Evolutionary conservation across 2,888 invertebrate species (phyloP).

Genomic region (Lissonota sp.): DNA sequence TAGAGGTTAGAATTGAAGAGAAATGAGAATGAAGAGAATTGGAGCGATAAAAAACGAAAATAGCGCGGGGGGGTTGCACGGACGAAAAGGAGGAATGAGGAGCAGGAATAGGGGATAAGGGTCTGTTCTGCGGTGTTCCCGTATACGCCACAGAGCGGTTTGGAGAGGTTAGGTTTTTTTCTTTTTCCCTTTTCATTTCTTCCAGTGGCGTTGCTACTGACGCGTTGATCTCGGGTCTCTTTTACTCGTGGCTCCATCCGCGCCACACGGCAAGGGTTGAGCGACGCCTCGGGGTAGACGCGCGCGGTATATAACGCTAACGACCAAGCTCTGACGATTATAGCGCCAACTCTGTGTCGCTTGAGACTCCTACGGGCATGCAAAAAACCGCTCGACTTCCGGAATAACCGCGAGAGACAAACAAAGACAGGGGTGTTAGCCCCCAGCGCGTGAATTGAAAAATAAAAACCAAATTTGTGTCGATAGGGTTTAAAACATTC

Average conservation of each 20-base stretch:
- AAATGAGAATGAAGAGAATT: slow-evolving; percentile 38
- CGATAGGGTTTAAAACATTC: no score
- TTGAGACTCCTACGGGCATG: slow-evolving; percentile 5
- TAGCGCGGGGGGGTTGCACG: slow-evolving; percentile 46
- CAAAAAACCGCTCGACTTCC: slow-evolving; percentile 54
- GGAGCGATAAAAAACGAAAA: slow-evolving; percentile 49
- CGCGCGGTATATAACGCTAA: slow-evolving; percentile 72
- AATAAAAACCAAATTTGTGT: not conserved
- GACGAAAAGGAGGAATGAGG: slow-evolving; percentile 46
- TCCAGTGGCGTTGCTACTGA: slow-evolving; percentile 37
- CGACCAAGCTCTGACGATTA: slow-evolving; percentile 71
- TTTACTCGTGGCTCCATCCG: slow-evolving; percentile 57
- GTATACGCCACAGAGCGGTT: slow-evolving; percentile 50
- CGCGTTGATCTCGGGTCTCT: slow-evolving; percentile 47
- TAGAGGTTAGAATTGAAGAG: slow-evolving; percentile 4
- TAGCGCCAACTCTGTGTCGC: slow-evolving; percentile 60
- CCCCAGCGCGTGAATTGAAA: not conserved
- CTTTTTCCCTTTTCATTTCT: slow-evolving; percentile 10
- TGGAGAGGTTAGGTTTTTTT: slow-evolving; percentile 49
- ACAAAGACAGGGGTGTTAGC: not conserved
- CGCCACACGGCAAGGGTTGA: slow-evolving; percentile 75
- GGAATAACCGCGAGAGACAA: slow-evolving; percentile 24
- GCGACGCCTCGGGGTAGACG: slow-evolving; percentile 74
- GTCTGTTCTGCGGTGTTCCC: slow-evolving; percentile 56
- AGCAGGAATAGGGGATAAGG: slow-evolving; percentile 57